phyloP scores from a whole-genome alignment of 2,888 invertebrate species.

The Idaea aversata region DNA sequence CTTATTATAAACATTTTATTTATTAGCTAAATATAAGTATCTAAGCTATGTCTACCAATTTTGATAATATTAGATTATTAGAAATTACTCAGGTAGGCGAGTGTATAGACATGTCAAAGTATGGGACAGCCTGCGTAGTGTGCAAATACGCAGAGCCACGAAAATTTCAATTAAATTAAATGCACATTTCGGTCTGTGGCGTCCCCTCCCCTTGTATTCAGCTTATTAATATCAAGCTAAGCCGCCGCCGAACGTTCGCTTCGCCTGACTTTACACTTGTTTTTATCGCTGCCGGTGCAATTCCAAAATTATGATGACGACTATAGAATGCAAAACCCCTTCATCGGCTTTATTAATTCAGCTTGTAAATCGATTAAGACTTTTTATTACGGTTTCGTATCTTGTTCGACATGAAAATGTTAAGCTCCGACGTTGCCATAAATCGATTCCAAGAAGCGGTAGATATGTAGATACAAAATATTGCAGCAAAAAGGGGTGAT shows the following conservation, averaged over 20 bases:
- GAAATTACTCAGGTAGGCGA: background rate
- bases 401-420: background rate
- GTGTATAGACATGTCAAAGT: conserved; percentile 40
- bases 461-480: conserved; percentile 3
- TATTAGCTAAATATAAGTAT: background rate
- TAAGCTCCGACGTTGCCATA: conserved; percentile 5
- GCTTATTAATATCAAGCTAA: conserved; percentile 63
- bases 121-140: conserved; percentile 12
- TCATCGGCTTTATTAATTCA: conserved; percentile 6
- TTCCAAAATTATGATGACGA: conserved; percentile 50
- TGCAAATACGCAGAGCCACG: conserved; percentile 39
- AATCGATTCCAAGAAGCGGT: conserved; percentile 4
- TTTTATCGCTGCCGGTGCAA: conserved; percentile 51
- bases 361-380: background rate
- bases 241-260: conserved; percentile 33
- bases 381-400: background rate
- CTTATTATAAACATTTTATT: background rate
- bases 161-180: conserved; percentile 75
- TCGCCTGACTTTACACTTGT: conserved; percentile 55
- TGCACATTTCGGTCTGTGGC: conserved; percentile 56
- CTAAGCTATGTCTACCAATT: background rate
- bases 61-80: background rate
- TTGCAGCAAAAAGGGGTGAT: conserved; percentile 4
- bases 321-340: conserved; percentile 13
- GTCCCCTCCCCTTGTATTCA: conserved; percentile 36